phyloP scores from a whole-genome alignment of 1,140 invertebrate species.

The Psix sp. region DNA sequence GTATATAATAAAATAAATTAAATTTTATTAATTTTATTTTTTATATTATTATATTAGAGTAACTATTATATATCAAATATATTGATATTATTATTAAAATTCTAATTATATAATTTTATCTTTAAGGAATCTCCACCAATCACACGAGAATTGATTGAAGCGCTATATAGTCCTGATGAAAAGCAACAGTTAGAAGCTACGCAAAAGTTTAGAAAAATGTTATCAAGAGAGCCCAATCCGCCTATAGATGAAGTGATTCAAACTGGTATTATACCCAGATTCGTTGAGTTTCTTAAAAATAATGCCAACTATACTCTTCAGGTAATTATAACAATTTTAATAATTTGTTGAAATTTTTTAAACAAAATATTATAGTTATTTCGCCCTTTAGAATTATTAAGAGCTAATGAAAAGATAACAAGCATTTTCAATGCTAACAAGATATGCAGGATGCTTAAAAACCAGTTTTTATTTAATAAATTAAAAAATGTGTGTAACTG shows the following conservation, averaged over 20 bases:
- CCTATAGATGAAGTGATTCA: constrained; percentile 99
- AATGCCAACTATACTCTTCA: constrained; percentile 90
- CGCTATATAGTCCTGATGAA: constrained; percentile 88
- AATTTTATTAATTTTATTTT: too few species aligned
- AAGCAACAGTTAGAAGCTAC: constrained; percentile 92
- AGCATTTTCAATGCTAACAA: too few species aligned
- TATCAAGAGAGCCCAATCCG: constrained; percentile 97
- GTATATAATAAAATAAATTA: too few species aligned
- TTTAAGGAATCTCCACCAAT: constrained; percentile 75
- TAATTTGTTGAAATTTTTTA: not conserved
- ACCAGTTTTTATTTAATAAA: too few species aligned
- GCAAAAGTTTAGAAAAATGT: constrained; percentile 95
- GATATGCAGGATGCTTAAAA: too few species aligned
- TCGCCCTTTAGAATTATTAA: too few species aligned
- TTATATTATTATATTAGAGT: too few species aligned
- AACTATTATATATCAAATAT: too few species aligned
- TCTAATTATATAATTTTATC: too few species aligned
- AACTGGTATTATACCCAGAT: constrained; percentile 96
- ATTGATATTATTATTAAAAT: not conserved
- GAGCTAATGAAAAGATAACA: too few species aligned
- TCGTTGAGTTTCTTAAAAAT: constrained; percentile 95
- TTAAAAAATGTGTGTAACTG: too few species aligned
- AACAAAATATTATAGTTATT: too few species aligned
- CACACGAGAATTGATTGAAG: constrained; percentile 88
- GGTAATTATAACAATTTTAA: constrained; percentile 76